These are phyloP conservation scores for Thymelicus sylvestris DNA, from an alignment of 2,888 invertebrate species.

Conservation along the genomic window DNA sequence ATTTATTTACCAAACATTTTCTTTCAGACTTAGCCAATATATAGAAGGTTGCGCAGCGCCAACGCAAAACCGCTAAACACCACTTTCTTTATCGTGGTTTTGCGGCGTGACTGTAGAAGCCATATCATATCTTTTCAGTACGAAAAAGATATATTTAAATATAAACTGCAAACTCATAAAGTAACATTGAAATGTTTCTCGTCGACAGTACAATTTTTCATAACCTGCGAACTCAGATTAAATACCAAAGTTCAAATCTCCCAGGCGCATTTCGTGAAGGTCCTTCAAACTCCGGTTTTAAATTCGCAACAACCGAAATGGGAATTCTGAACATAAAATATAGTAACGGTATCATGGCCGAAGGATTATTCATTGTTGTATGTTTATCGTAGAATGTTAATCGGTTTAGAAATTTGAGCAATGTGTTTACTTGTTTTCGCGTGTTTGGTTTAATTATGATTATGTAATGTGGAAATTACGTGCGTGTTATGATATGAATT, in stretches of 20 bases:
- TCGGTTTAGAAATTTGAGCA: constrained; percentile 26
- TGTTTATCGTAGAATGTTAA: constrained; percentile 18
- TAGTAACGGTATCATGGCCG: constrained; percentile 9
- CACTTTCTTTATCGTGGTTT: neutral
- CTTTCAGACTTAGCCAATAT: no score
- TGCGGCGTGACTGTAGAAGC: neutral
- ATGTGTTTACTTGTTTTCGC: constrained; percentile 13
- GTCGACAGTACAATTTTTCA: neutral
- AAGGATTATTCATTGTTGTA: constrained; percentile 11
- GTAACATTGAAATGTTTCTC: neutral
- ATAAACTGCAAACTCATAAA: neutral
- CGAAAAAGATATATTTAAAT: neutral
- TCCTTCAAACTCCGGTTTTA: no score
- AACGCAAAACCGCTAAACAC: neutral
- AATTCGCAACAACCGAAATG: neutral
- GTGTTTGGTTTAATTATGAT: constrained; percentile 21
- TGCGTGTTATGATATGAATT: constrained; percentile 16
- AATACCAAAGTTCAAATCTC: neutral
- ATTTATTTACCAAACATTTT: neutral
- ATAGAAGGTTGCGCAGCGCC: neutral
- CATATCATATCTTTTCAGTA: neutral
- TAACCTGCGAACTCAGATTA: neutral
- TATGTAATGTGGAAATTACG: constrained; percentile 18
- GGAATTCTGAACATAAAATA: neutral
- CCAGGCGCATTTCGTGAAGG: no score